phyloP scores from a whole-genome alignment of 1,140 invertebrate species.

The Orussus abietinus region DNA sequence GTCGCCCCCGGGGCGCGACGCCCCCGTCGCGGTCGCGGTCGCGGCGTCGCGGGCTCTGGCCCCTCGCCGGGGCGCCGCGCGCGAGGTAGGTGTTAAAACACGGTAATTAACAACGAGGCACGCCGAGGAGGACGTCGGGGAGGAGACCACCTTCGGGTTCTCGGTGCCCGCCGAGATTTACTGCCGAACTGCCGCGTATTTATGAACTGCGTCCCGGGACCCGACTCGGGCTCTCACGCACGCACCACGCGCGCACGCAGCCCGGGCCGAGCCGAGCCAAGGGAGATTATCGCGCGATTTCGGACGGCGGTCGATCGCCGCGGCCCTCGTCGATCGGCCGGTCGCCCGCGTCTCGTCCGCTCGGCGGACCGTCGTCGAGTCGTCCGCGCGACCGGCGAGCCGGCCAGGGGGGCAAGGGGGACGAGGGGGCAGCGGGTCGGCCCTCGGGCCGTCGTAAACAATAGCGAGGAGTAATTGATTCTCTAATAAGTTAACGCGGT shows the following conservation, averaged over 20 bases:
- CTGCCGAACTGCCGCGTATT: conserved; percentile 47
- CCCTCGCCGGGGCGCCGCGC: conserved; percentile 2
- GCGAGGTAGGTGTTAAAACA: conserved; percentile 51
- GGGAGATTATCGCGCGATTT: too few relatives aligned
- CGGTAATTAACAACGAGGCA: conserved; percentile 52
- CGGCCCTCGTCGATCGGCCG: too few relatives aligned
- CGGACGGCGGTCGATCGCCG: too few relatives aligned
- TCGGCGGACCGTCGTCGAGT: too few relatives aligned
- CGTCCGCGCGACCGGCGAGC: conserved; percentile 8
- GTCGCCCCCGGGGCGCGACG: conserved; percentile 33
- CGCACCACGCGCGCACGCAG: conserved; percentile 25
- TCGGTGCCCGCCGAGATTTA: conserved; percentile 50
- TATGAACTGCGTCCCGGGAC: conserved; percentile 46
- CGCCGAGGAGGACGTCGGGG: conserved; percentile 27
- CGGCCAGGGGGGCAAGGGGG: background rate
- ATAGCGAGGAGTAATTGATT: conserved; percentile 54
- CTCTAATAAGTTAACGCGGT: conserved; percentile 54
- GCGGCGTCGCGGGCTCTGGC: conserved; percentile 11
- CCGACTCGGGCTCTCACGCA: too few relatives aligned
- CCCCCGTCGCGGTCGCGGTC: conserved; percentile 20
- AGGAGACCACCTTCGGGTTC: conserved; percentile 39
- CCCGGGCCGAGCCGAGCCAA: too few relatives aligned
- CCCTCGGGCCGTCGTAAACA: conserved; percentile 51
- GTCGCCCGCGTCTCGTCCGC: too few relatives aligned
- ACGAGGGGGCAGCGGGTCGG: conserved; percentile 19